Conservation (phyloP, 2,113 vertebrate species). For the Phalacrocorax aristotelis region DNA sequence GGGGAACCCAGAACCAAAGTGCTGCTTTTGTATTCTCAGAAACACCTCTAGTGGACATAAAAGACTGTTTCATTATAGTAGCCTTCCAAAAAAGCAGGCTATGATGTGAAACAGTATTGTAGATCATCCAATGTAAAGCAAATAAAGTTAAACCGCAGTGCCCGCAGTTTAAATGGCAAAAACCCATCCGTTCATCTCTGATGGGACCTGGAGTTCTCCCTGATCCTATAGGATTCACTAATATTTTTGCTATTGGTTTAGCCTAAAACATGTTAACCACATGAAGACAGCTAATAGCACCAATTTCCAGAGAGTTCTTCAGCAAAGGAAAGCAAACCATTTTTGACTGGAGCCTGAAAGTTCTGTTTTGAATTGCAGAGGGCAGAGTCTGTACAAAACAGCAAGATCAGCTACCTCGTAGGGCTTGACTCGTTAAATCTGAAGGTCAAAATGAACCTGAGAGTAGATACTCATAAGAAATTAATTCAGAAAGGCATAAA, state of each 20-base stretch:
- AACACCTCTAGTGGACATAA: background rate
- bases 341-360: background rate
- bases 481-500: slow-evolving; percentile 50
- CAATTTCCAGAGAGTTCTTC: background rate
- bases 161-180: background rate
- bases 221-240: background rate
- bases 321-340: background rate
- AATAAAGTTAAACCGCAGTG: background rate
- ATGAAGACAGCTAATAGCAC: background rate
- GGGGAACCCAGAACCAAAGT: background rate
- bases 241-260: background rate
- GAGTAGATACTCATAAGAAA: slow-evolving; percentile 50
- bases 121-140: background rate
- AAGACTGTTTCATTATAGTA: background rate
- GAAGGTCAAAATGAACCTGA: background rate
- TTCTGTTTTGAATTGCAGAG: background rate
- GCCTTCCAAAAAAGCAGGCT: background rate
- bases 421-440: background rate
- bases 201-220: background rate
- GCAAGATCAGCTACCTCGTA: background rate
- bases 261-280: background rate
- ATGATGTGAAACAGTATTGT: background rate
- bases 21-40: background rate
- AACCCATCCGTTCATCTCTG: background rate
- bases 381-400: background rate